Evolutionary conservation across 1,140 invertebrate species (phyloP).

Genomic region (Diachasma alloeum): DNA sequence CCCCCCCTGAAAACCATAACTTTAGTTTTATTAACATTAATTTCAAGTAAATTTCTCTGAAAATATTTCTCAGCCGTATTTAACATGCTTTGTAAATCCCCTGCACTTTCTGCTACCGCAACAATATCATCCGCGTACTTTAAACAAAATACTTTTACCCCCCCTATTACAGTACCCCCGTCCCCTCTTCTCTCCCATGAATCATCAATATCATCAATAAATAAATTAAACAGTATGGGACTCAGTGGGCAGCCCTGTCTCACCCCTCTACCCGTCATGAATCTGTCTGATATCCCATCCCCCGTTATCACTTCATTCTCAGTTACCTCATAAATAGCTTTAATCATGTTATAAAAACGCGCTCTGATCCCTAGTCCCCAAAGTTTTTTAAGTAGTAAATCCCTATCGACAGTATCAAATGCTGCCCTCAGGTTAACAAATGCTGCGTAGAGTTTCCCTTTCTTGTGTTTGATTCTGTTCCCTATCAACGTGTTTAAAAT

Average conservation of each 20-base stretch:
- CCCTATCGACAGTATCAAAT: too few relatives aligned
- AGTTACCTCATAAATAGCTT: too few relatives aligned
- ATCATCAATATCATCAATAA: constrained; percentile 6
- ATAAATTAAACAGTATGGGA: not conserved
- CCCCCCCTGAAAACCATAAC: not conserved
- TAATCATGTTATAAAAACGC: too few relatives aligned
- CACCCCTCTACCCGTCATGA: not conserved
- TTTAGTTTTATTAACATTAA: not conserved
- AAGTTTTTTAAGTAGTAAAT: too few relatives aligned
- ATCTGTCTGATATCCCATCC: not conserved
- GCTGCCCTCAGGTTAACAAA: not conserved
- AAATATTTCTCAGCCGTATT: not conserved
- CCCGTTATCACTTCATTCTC: not conserved
- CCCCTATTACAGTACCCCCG: constrained; percentile 7
- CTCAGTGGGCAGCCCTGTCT: not conserved
- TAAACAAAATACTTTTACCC: not conserved
- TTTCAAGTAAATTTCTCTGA: not conserved
- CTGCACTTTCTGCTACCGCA: not conserved
- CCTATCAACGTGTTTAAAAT: too few relatives aligned
- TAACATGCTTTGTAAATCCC: not conserved
- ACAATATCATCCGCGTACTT: constrained; percentile 23
- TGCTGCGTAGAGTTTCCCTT: not conserved
- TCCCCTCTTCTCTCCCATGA: not conserved
- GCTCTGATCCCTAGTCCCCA: too few relatives aligned
- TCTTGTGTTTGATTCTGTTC: not conserved